phyloP scores from a whole-genome alignment of 2,797 vertebrate genomes.

The Iguana delicatissima region DNA sequence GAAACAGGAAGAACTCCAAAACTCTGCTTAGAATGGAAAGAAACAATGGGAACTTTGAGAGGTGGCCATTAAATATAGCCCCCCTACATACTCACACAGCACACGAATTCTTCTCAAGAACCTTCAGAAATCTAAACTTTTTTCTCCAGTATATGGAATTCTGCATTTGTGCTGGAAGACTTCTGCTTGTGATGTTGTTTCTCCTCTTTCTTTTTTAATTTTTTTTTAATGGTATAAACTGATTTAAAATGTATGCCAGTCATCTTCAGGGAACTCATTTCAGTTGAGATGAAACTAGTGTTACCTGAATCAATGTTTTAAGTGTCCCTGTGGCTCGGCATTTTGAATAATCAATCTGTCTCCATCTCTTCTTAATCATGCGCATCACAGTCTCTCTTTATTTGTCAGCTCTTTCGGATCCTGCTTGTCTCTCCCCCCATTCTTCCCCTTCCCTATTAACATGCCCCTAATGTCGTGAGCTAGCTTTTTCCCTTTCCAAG shows the following conservation, averaged over 20 bases:
- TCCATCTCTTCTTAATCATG: slow-evolving; percentile 88
- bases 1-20: slow-evolving; percentile 20
- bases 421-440: slow-evolving; percentile 73
- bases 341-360: slow-evolving; percentile 93
- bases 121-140: slow-evolving; percentile 71
- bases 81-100: slow-evolving; percentile 54
- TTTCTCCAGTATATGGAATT: slow-evolving; percentile 22
- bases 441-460: slow-evolving; percentile 73
- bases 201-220: neutral
- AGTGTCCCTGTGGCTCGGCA: slow-evolving; percentile 87
- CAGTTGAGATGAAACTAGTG: slow-evolving; percentile 87
- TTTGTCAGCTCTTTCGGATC: slow-evolving; percentile 87
- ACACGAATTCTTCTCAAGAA: slow-evolving; percentile 63
- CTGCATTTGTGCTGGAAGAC: slow-evolving; percentile 64
- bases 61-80: slow-evolving; percentile 66
- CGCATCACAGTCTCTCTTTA: slow-evolving; percentile 80
- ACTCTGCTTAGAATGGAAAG: neutral
- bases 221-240: slow-evolving; percentile 74
- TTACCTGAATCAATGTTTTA: slow-evolving; percentile 90
- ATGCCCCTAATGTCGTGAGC: slow-evolving; percentile 84
- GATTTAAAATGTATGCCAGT: slow-evolving; percentile 80
- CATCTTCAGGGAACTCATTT: slow-evolving; percentile 84
- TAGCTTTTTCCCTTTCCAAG: slow-evolving; percentile 86
- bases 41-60: slow-evolving; percentile 60
- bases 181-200: slow-evolving; percentile 64